phyloP scores from a whole-genome alignment of 2,797 vertebrate species.

The Apodemus agrarius region DNA sequence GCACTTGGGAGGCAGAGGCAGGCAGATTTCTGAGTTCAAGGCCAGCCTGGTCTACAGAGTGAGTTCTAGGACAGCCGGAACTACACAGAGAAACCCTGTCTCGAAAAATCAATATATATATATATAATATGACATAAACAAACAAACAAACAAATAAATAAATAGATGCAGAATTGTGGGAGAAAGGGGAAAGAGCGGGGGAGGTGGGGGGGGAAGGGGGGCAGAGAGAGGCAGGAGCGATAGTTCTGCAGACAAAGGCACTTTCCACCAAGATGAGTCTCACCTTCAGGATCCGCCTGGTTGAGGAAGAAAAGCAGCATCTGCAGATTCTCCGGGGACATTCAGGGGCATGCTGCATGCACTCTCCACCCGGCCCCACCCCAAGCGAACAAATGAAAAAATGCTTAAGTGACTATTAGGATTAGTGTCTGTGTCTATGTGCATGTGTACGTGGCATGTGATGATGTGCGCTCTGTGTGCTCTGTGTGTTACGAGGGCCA shows the following conservation, averaged over 20 bases:
- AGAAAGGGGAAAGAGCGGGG: too few relatives aligned
- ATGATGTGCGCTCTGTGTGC: neutral
- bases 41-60: too few relatives aligned
- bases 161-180: neutral
- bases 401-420: neutral
- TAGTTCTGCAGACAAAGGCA: neutral
- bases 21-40: too few relatives aligned
- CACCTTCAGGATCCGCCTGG: neutral
- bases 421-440: neutral
- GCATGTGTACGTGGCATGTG: neutral
- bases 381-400: neutral
- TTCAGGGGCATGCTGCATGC: neutral
- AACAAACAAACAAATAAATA: neutral
- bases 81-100: too few relatives aligned
- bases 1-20: too few relatives aligned
- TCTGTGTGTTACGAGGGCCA: neutral
- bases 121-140: too few relatives aligned
- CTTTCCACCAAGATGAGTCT: neutral
- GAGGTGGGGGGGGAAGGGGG: neutral
- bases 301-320: neutral
- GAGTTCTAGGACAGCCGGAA: too few relatives aligned
- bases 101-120: too few relatives aligned
- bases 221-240: too few relatives aligned
- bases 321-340: neutral
- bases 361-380: neutral